Evolutionary conservation across 2,113 vertebrate species (phyloP).

Genomic region (Mormyrus iriodes): DNA sequence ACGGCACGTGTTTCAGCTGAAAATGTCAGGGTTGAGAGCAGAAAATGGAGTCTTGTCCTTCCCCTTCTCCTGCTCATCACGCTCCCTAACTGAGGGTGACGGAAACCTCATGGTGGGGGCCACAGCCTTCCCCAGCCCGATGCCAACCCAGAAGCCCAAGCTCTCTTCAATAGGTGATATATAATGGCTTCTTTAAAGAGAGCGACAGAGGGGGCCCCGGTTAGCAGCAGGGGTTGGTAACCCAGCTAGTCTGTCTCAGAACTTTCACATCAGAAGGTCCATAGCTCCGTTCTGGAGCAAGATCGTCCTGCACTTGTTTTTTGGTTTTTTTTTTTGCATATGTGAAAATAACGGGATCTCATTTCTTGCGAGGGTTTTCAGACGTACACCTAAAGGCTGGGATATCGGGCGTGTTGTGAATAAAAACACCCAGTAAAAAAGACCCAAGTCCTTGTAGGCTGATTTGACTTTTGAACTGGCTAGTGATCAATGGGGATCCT

Average conservation of each 20-base stretch:
- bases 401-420: neutral
- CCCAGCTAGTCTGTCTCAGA: neutral
- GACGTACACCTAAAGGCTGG: neutral
- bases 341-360: neutral
- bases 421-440: constrained; percentile 7
- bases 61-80: neutral
- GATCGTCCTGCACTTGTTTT: neutral
- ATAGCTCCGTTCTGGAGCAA: neutral
- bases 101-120: neutral
- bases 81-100: neutral
- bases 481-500: neutral
- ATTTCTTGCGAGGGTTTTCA: neutral
- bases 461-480: constrained; percentile 8
- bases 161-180: neutral
- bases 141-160: neutral
- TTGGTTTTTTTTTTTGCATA: neutral
- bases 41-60: neutral
- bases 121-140: neutral
- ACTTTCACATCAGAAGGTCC: neutral
- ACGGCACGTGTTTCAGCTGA: neutral
- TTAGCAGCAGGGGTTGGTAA: neutral
- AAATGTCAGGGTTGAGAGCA: neutral
- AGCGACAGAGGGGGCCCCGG: neutral
- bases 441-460: neutral
- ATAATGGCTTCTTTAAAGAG: neutral